These are phyloP conservation scores for Pachyramphus minor DNA, from an alignment of 2,113 vertebrate species.

Conservation along the genomic window DNA sequence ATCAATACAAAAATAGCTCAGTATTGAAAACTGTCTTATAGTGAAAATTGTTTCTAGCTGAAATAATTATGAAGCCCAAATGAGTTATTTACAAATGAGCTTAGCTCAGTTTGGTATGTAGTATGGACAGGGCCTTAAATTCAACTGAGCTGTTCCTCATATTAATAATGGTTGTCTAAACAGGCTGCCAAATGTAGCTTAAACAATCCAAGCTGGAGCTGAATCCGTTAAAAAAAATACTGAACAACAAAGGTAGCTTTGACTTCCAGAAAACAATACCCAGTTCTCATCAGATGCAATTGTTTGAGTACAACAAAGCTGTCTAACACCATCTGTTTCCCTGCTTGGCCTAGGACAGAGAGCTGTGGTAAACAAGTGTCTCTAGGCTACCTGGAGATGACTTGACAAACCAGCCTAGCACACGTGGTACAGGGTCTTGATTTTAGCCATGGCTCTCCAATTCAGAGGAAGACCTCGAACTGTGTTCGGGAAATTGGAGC, in stretches of 20 bases:
- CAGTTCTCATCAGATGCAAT: not conserved
- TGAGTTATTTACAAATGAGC: not conserved
- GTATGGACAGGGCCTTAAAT: not conserved
- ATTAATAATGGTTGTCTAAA: not conserved
- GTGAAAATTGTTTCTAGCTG: not conserved
- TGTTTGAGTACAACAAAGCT: not conserved
- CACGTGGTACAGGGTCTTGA: not conserved
- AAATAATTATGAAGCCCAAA: not conserved
- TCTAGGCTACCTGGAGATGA: not conserved
- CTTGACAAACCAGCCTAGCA: not conserved
- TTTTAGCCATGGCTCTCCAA: not conserved
- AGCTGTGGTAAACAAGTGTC: not conserved
- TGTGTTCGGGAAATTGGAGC: not conserved
- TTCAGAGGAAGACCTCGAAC: not conserved
- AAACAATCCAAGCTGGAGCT: not conserved
- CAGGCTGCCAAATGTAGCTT: not conserved
- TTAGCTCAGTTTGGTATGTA: rapidly evolving
- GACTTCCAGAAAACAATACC: not conserved
- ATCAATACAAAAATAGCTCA: not conserved
- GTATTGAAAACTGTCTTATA: not conserved
- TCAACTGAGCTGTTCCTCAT: not conserved
- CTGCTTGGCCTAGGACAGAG: not conserved
- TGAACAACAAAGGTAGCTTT: not conserved
- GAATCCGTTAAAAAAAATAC: not conserved
- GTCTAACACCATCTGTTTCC: not conserved